Base-by-base conservation (phyloP, 2,797 vertebrate genomes). In the Stomatorhinus walkeri region DNA sequence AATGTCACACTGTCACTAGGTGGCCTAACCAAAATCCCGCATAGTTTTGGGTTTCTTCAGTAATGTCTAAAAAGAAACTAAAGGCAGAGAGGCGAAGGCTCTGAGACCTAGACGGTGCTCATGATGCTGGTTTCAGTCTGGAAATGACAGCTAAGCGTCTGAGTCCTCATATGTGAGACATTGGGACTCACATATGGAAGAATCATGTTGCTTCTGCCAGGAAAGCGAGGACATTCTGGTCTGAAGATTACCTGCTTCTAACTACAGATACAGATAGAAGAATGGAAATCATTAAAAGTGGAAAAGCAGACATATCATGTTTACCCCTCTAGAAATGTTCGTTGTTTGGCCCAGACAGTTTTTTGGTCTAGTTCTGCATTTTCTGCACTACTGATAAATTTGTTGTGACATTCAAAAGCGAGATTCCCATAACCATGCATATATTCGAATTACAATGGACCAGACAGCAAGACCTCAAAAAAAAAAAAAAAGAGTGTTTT, bases 241-340 rank as follows among this genome's bases (percentile, higher is more conserved):
- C 72, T 90, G 88, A 87, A 49, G 79, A 88, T 86, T 90, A 90
- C 87, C 93, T 91, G 54, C 86, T 92, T 83, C 79, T 46, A 49
- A 89, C 87, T 91, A 88, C 89, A 91, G 72, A 16, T 83, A 83
- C 14, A 48, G 61, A 28, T 64, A 28, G 14, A 46, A 46, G 36
- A 86, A 49, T 79, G 84, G 51, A 14, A 49, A 54, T 28, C 32
- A 88, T 32, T 36, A 22, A 85, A 52, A 88, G 92, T 90, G 91
- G 92, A 91, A 91, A 88, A 88, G 61, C 87, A 88, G 88, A 89
- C 0, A 90, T 89, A 89, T 90, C 1, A 9, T 91, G 90, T 89
- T 76, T 88, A 79, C 88, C 89, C 36, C 87, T 89, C 79, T 88
- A 88, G 90, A 92, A 87, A 83, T 83, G 24, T 87, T 85, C 72